These are phyloP conservation scores for Colostygia pectinataria DNA, from an alignment of 2,888 invertebrate genomes.

Conservation along the genomic window DNA sequence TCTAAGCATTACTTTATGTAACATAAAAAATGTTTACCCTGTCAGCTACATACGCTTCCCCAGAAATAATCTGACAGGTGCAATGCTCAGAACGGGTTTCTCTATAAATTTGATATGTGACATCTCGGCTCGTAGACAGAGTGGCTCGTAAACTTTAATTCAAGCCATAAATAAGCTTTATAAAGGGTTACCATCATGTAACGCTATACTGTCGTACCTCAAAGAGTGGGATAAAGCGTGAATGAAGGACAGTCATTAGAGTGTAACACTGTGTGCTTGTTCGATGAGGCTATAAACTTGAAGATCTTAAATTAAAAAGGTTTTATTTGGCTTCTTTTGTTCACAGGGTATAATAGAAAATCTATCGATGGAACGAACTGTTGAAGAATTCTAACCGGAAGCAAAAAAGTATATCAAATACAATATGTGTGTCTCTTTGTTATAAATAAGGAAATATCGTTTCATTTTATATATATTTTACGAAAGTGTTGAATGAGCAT, in stretches of 20 bases:
- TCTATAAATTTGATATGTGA: slow-evolving; percentile 69
- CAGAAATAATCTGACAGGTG: slow-evolving; percentile 71
- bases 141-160: slow-evolving; percentile 72
- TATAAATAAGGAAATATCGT: no score
- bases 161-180: slow-evolving; percentile 68
- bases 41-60: slow-evolving; percentile 47
- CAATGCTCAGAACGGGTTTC: slow-evolving; percentile 60
- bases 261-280: slow-evolving; percentile 44
- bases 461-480: no score
- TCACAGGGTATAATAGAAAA: slow-evolving; percentile 9
- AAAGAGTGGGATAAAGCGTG: slow-evolving; percentile 54
- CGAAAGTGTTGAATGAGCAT: no score
- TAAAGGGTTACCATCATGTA: slow-evolving; percentile 63
- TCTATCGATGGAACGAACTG: background rate
- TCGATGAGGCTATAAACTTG: slow-evolving; percentile 39
- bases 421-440: no score
- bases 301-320: slow-evolving; percentile 18
- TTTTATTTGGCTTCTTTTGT: slow-evolving; percentile 22
- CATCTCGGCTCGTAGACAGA: slow-evolving; percentile 62
- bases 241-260: slow-evolving; percentile 66
- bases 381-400: background rate
- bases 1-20: slow-evolving; percentile 39
- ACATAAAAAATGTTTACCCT: slow-evolving; percentile 54
- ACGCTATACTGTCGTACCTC: slow-evolving; percentile 54
- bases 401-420: no score